A percentile compares a stretch with the other conserved stretches of the same genome.
phyloP scores from a whole-genome alignment of 2,113 vertebrate species.

The Rattus rattus region DNA sequence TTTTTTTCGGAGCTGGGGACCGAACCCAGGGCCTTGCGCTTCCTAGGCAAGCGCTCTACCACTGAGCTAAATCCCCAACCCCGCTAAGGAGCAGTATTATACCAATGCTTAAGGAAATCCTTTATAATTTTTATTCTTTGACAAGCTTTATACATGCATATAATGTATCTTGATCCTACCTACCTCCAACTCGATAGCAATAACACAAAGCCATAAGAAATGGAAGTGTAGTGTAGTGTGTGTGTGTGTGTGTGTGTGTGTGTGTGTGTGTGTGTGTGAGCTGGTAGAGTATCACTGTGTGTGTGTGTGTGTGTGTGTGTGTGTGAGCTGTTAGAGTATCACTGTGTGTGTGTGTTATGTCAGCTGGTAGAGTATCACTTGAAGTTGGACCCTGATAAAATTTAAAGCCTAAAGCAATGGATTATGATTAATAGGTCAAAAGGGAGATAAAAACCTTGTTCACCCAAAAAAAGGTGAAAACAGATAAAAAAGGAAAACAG shows the following conservation, averaged over 20 bases:
- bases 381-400: not conserved
- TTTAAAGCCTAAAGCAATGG: not conserved
- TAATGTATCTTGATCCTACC: not conserved
- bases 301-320: not conserved
- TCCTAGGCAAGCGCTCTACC: too few relatives aligned
- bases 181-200: not conserved
- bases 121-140: not conserved
- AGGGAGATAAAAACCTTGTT: not conserved
- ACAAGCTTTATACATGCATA: not conserved
- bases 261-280: too few relatives aligned
- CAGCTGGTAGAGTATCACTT: not conserved
- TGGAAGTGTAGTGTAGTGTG: not conserved
- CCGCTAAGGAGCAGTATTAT: not conserved
- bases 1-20: too few relatives aligned
- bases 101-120: conserved; percentile 41
- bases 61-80: too few relatives aligned
- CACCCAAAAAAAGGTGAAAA: not conserved
- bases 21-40: too few relatives aligned
- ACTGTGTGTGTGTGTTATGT: not conserved
- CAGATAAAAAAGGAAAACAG: not conserved
- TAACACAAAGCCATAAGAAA: not conserved
- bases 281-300: not conserved
- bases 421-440: not conserved
- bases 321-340: too few relatives aligned
- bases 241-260: not conserved